Base-by-base conservation (phyloP, 2,113 vertebrate species). In the Falco punctatus region DNA sequence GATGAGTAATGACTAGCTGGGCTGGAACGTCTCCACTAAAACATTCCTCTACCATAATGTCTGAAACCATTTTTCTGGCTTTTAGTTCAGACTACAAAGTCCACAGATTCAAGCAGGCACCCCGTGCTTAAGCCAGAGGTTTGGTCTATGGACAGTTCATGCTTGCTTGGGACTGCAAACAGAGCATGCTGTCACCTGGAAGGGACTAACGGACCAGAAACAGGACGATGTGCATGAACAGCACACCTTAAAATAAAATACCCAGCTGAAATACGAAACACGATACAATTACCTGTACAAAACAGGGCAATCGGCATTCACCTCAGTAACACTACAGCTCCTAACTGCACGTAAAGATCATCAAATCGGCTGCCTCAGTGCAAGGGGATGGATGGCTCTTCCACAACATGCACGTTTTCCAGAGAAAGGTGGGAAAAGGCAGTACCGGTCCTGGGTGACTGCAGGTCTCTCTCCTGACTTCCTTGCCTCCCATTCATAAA, bases 1-100 rank as follows among this genome's bases (percentile, higher is more conserved):
- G 84, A 89, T 94, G 91, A 91, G 48, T 89, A 92, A 95, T 82
- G 58, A 92, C 89, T 70, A 46, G 54, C 78, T 94, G n/a, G 74
- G 74, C 51, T 94, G 92, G 94, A 95, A 81, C 2, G 6, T 58
- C 84, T 96, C 73, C 89, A 80, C 58, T 77, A 61, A 95, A 91
- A 88, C n/a, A n/a, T 46, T 91, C n/a, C 64, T 82, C n/a, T 51
- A 80, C 54, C 87, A 46, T 78, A 70, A 46, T 0, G 2, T 42
- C 80, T 82, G 65, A 91, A 92, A 55, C 27, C 16, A 55, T 71
- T 70, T 83, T 92, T 51, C 57, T 57, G 70, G 62, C 48, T 85
- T 82, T 80, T 75, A 72, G 49, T 40, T 79, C 74, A 79, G 62
- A 87, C 73, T 89, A 85, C 69, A 81, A 91, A 87, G 49, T 62